Conservation (phyloP, 2,888 invertebrate species). For the Ornithoptera alexandrae region DNA sequence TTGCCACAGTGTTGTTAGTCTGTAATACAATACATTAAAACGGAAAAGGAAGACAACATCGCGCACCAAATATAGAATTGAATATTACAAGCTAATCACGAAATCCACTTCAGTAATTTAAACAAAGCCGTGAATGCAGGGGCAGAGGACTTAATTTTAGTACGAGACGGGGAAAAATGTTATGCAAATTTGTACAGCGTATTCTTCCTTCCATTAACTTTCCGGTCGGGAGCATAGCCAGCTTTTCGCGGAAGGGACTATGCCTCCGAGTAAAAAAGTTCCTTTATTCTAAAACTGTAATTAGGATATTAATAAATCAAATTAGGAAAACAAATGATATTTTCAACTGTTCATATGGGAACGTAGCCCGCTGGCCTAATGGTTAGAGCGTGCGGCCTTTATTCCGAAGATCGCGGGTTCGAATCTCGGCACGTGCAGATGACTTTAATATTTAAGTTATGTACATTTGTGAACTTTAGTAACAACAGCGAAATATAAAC, state of each 20-base stretch:
- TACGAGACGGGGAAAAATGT: slow-evolving; percentile 70
- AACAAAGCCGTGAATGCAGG: slow-evolving; percentile 69
- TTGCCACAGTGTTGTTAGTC: not conserved
- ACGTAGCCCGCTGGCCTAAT: slow-evolving; percentile 27
- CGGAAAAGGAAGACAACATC: slow-evolving; percentile 1
- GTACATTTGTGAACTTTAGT: too few species aligned
- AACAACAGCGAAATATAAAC: too few species aligned
- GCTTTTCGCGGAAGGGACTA: slow-evolving; percentile 52
- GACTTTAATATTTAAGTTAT: too few species aligned
- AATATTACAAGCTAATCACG: slow-evolving; percentile 63
- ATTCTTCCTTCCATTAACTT: slow-evolving; percentile 78
- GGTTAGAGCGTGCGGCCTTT: too few species aligned
- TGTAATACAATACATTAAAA: slow-evolving; percentile 9
- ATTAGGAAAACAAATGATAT: slow-evolving; percentile 68
- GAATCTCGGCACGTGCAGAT: too few species aligned
- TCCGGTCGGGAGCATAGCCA: slow-evolving; percentile 54
- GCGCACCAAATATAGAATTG: slow-evolving; percentile 35
- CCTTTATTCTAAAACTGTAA: slow-evolving; percentile 74
- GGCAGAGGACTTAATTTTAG: slow-evolving; percentile 70
- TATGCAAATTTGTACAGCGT: slow-evolving; percentile 79
- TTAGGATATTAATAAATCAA: slow-evolving; percentile 75
- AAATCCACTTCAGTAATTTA: slow-evolving; percentile 70
- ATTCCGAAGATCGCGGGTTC: too few species aligned
- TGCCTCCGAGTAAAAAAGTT: slow-evolving; percentile 63
- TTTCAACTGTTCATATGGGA: slow-evolving; percentile 59